Percentiles rank a stretch among this genome's conserved stretches.
phyloP scores from a whole-genome alignment of 2,113 vertebrate genomes.

The Thunnus maccoyii region DNA sequence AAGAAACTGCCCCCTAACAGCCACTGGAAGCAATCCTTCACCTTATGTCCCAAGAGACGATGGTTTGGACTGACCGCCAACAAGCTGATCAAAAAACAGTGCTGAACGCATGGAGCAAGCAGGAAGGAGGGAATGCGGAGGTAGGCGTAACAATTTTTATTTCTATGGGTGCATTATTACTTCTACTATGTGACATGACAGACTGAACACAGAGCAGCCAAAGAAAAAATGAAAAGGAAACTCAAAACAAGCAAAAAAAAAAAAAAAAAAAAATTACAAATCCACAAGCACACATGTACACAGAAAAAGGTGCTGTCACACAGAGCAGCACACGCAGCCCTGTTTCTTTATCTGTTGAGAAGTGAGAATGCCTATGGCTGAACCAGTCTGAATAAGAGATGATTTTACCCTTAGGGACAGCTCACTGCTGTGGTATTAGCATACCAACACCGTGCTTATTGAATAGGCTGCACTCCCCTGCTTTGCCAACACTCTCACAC shows the following conservation, averaged over 20 bases:
- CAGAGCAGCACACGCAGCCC: slow-evolving; percentile 23
- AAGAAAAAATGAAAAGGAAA: slow-evolving; percentile 34
- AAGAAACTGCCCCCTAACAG: slow-evolving; percentile 18
- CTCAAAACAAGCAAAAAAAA: slow-evolving; percentile 25
- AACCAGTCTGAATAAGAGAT: slow-evolving; percentile 71
- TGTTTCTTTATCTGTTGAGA: slow-evolving; percentile 54
- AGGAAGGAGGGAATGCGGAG: not conserved
- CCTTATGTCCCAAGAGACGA: slow-evolving; percentile 6
- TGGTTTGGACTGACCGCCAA: slow-evolving; percentile 14
- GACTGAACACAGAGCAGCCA: slow-evolving; percentile 26
- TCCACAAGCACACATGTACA: not conserved
- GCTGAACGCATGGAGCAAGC: not conserved
- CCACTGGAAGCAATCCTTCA: slow-evolving; percentile 10
- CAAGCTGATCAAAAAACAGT: not conserved
- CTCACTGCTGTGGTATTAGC: slow-evolving; percentile 71
- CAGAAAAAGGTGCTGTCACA: slow-evolving; percentile 16
- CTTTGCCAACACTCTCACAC: slow-evolving; percentile 18
- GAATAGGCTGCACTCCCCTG: slow-evolving; percentile 45
- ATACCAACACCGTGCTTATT: slow-evolving; percentile 60
- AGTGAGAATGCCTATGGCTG: slow-evolving; percentile 50
- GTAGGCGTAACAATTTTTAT: not conserved
- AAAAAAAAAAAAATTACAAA: not conserved
- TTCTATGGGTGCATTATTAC: slow-evolving; percentile 17
- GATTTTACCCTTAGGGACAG: slow-evolving; percentile 65
- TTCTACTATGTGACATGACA: not conserved